Percentiles rank a stretch among this genome's conserved stretches.
Evolutionary conservation across 2,113 vertebrate genomes (phyloP).

Genomic region (Neomonachus schauinslandi): DNA sequence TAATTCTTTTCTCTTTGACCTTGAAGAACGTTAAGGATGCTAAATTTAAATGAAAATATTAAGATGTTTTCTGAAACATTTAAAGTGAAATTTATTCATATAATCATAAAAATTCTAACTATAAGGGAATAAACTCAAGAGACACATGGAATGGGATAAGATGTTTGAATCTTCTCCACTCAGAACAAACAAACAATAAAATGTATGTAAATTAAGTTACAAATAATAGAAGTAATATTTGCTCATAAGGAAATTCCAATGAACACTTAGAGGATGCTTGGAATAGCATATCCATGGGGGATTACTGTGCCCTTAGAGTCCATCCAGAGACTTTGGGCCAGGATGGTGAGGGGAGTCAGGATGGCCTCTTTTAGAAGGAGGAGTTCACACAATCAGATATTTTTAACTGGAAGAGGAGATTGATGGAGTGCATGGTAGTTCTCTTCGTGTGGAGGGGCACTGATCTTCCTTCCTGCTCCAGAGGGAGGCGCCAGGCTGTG

Average conservation of each 20-base stretch:
- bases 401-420: background rate
- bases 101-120: background rate
- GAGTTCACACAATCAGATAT: background rate
- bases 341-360: background rate
- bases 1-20: slow-evolving; percentile 2
- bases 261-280: background rate
- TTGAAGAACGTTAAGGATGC: background rate
- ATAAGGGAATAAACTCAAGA: background rate
- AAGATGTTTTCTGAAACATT: background rate
- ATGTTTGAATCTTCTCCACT: background rate
- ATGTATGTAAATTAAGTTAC: background rate
- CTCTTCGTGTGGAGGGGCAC: background rate
- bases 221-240: background rate
- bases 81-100: background rate
- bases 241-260: background rate
- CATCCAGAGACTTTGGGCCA: background rate
- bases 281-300: background rate
- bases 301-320: background rate
- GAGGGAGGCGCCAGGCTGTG: background rate
- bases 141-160: background rate
- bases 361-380: background rate
- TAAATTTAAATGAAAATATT: slow-evolving; percentile 27
- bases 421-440: background rate
- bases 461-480: background rate
- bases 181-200: background rate